phyloP scores from a whole-genome alignment of 2,113 vertebrate genomes.

The Diadophis punctatus region DNA sequence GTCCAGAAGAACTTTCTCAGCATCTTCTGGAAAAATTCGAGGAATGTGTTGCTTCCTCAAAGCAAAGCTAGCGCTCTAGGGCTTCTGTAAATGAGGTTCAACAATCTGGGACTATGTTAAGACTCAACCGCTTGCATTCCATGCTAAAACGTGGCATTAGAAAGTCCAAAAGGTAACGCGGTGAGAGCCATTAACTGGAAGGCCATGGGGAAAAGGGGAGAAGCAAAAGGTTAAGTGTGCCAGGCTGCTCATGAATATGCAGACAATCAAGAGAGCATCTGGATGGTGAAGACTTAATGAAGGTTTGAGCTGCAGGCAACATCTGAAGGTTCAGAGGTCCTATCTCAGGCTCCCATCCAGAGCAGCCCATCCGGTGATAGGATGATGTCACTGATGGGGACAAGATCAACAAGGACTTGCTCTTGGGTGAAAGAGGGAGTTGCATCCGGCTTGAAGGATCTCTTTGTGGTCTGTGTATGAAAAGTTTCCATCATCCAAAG shows the following conservation, averaged over 20 bases:
- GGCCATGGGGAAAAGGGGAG: constrained; percentile 43
- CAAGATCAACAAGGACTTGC: not conserved
- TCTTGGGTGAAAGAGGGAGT: not conserved
- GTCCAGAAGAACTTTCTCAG: not conserved
- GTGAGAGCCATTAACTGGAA: constrained; percentile 55
- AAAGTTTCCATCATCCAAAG: not conserved
- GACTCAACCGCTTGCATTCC: constrained; percentile 4
- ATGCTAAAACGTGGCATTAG: constrained; percentile 40
- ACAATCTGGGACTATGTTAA: not conserved
- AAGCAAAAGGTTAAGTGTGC: constrained; percentile 38
- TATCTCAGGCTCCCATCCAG: not conserved
- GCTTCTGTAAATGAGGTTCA: constrained; percentile 36
- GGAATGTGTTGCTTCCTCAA: not conserved
- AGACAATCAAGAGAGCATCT: not conserved
- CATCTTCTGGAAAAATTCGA: not conserved
- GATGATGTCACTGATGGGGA: not conserved
- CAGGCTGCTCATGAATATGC: constrained; percentile 38
- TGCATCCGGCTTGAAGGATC: not conserved
- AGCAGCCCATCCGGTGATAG: not conserved
- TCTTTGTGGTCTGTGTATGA: not conserved
- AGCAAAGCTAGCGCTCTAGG: constrained; percentile 24
- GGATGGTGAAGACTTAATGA: not conserved
- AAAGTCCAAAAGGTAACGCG: constrained; percentile 53
- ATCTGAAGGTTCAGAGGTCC: not conserved
- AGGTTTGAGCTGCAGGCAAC: not conserved